These are phyloP conservation scores for Fregata magnificens DNA, from an alignment of 2,113 vertebrate species.

Conservation along the genomic window DNA sequence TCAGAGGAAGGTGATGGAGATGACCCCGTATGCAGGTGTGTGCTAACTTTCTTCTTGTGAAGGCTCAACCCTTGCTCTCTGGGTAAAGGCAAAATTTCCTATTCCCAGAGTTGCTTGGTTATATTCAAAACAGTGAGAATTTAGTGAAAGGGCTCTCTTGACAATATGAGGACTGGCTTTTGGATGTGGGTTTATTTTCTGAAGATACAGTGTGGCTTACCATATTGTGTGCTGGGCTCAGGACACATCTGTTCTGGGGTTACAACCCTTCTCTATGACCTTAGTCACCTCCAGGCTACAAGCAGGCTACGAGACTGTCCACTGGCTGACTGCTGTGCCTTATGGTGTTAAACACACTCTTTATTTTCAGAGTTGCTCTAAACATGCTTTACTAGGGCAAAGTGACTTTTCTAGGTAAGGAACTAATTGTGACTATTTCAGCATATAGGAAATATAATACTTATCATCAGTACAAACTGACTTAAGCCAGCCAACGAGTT, in stretches of 20 bases:
- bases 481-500: conserved; percentile 4
- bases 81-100: not conserved
- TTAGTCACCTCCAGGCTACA: not conserved
- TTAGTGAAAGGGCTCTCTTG: not conserved
- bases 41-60: not conserved
- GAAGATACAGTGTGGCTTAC: not conserved
- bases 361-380: not conserved
- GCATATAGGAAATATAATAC: not conserved
- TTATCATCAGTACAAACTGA: not conserved
- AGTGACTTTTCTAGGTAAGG: not conserved
- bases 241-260: not conserved
- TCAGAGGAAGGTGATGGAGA: not conserved
- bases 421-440: not conserved
- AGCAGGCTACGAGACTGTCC: not conserved
- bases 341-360: not conserved
- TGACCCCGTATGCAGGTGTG: accelerated
- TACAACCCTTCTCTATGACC: not conserved
- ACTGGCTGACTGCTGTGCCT: not conserved
- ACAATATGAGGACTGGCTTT: not conserved
- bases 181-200: not conserved
- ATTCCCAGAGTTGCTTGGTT: too few species aligned
- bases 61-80: not conserved
- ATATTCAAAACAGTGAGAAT: not conserved
- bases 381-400: not conserved
- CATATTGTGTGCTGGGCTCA: accelerated